Evolutionary conservation across 2,113 vertebrate genomes (phyloP).

Genomic region (Girardinichthys multiradiatus): DNA sequence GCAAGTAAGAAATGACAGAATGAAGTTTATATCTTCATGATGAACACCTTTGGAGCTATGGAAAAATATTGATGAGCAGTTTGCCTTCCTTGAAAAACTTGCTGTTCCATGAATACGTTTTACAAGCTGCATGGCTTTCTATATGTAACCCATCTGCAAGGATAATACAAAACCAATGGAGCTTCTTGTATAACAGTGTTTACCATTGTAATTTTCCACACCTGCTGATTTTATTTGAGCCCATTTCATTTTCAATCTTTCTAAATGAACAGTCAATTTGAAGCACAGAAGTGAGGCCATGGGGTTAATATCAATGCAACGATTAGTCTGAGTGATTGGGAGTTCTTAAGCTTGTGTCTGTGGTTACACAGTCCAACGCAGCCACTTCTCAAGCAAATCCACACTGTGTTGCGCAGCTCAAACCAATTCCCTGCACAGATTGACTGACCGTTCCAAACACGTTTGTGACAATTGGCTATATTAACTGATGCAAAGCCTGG

Average conservation of each 20-base stretch:
- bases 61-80: conserved; percentile 51
- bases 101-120: conserved; percentile 31
- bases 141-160: conserved; percentile 46
- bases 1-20: conserved; percentile 22
- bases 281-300: conserved; percentile 25
- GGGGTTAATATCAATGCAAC: conserved; percentile 27
- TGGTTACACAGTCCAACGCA: conserved; percentile 8
- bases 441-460: conserved; percentile 7
- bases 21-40: conserved; percentile 21
- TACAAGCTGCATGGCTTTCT: conserved; percentile 37
- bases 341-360: neutral
- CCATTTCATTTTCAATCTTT: conserved; percentile 45
- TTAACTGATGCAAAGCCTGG: conserved; percentile 40
- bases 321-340: conserved; percentile 15
- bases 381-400: conserved; percentile 33
- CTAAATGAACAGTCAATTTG: conserved; percentile 13
- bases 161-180: conserved; percentile 39
- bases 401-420: conserved; percentile 14
- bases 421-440: conserved; percentile 31
- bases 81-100: conserved; percentile 27
- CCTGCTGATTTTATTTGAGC: conserved; percentile 61
- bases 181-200: conserved; percentile 24
- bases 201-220: conserved; percentile 45
- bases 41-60: conserved; percentile 28
- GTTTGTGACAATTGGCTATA: conserved; percentile 30